Percentiles rank a stretch among this genome's conserved stretches.
Conservation (phyloP, 2,888 invertebrate species). For the Morpho helenor region DNA sequence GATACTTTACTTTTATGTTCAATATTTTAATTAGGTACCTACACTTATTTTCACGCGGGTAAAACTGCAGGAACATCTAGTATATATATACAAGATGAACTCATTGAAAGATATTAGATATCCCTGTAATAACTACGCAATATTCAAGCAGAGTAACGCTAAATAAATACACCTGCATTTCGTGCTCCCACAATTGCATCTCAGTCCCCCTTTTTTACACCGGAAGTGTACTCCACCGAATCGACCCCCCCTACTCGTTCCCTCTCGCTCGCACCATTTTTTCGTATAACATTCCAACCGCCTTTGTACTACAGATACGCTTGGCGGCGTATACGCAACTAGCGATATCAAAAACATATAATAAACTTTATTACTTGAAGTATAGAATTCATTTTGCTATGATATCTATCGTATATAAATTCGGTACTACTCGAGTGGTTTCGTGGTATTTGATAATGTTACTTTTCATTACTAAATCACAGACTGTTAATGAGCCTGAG, state of each 20-base stretch:
- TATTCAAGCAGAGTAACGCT: too few relatives aligned
- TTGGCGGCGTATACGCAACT: slow-evolving; percentile 37
- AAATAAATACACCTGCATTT: slow-evolving; percentile 22
- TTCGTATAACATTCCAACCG: slow-evolving; percentile 63
- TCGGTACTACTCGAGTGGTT: slow-evolving; percentile 24
- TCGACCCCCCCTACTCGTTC: slow-evolving; percentile 15
- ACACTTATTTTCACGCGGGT: too few relatives aligned
- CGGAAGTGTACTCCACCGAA: slow-evolving; percentile 46
- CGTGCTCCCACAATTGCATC: slow-evolving; percentile 26
- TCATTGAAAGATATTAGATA: too few relatives aligned
- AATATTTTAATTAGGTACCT: too few relatives aligned
- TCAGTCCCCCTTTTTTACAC: slow-evolving; percentile 32
- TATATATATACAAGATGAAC: too few relatives aligned
- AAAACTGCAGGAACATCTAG: too few relatives aligned
- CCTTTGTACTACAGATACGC: slow-evolving; percentile 67
- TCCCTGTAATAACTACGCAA: too few relatives aligned
- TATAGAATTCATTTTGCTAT: slow-evolving; percentile 22
- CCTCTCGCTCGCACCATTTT: slow-evolving; percentile 44
- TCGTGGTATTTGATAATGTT: slow-evolving; percentile 25
- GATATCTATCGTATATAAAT: neutral
- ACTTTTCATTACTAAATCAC: neutral
- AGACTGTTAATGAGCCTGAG: too few relatives aligned
- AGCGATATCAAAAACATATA: slow-evolving; percentile 27
- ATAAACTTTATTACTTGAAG: slow-evolving; percentile 34
- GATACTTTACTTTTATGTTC: too few relatives aligned